A percentile compares a stretch with the other conserved stretches of the same genome.
phyloP scores from a whole-genome alignment of 2,113 vertebrate genomes.

The Xenopus laevis region DNA sequence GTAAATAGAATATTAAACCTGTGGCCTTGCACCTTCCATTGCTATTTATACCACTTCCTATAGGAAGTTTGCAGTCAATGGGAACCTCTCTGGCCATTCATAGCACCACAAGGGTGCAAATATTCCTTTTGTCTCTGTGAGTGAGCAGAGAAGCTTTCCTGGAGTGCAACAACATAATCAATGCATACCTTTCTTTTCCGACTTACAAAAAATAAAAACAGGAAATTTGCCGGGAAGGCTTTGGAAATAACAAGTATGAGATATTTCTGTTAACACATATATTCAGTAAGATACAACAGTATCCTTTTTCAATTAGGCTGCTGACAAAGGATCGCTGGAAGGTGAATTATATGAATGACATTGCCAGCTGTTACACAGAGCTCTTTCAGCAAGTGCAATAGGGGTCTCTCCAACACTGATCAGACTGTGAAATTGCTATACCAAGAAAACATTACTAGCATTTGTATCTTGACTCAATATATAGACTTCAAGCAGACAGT shows the following conservation, averaged over 20 bases:
- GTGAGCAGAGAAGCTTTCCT: slow-evolving; percentile 68
- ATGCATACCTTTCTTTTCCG: slow-evolving; percentile 54
- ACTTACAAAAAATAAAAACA: slow-evolving; percentile 60
- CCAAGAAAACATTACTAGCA: too few relatives aligned
- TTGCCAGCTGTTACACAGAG: too few relatives aligned
- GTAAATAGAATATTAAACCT: slow-evolving; percentile 62
- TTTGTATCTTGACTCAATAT: too few relatives aligned
- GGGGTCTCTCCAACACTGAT: too few relatives aligned
- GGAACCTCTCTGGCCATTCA: slow-evolving; percentile 82
- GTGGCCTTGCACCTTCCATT: slow-evolving; percentile 70
- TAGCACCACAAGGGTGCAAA: slow-evolving; percentile 67
- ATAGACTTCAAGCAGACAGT: too few relatives aligned
- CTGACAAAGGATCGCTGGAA: slow-evolving; percentile 45
- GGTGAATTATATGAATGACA: background rate
- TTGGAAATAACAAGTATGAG: slow-evolving; percentile 64
- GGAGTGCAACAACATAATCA: slow-evolving; percentile 67
- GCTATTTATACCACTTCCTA: slow-evolving; percentile 78
- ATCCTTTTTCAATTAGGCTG: slow-evolving; percentile 57
- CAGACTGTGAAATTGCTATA: too few relatives aligned
- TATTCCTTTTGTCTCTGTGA: slow-evolving; percentile 68
- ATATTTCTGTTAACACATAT: slow-evolving; percentile 55
- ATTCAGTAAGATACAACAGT: slow-evolving; percentile 52
- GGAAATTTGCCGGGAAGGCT: slow-evolving; percentile 70
- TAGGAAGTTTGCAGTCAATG: slow-evolving; percentile 83
- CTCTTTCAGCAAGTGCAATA: too few relatives aligned